Evolutionary conservation across 2,888 invertebrate genomes (phyloP).

Genomic region (Caradrina kadenii): DNA sequence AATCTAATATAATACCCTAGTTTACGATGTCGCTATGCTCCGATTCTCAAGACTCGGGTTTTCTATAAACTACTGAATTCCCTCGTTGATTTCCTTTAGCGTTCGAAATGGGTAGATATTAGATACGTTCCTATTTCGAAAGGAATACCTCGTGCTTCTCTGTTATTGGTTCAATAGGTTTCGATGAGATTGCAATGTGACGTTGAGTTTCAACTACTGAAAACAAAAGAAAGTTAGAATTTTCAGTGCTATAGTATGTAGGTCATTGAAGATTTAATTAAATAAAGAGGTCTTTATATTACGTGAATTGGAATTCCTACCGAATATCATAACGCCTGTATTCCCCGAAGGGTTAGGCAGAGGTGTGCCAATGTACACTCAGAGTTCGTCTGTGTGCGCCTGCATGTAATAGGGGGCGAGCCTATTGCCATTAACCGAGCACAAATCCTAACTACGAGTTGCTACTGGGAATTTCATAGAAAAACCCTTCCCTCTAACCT

Average conservation of each 20-base stretch:
- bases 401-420: too few species aligned
- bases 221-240: background rate
- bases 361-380: too few species aligned
- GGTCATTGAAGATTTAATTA: too few species aligned
- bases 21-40: background rate
- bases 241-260: background rate
- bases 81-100: conserved; percentile 29
- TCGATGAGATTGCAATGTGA: conserved; percentile 1
- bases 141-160: conserved; percentile 8
- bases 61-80: conserved; percentile 34
- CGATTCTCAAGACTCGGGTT: conserved; percentile 7
- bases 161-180: conserved; percentile 17
- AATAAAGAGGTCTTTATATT: too few species aligned
- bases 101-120: conserved; percentile 15
- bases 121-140: conserved; percentile 1
- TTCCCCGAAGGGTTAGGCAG: too few species aligned
- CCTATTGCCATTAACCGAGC: too few species aligned
- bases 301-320: too few species aligned
- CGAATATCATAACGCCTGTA: too few species aligned
- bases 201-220: background rate
- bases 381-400: too few species aligned
- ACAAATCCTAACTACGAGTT: too few species aligned
- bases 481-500: too few species aligned
- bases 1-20: background rate
- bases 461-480: too few species aligned